Evolutionary conservation across 2,888 invertebrate species (phyloP), one percentile per base, ranked within the genome.

Genomic region (Pocota personata): DNA sequence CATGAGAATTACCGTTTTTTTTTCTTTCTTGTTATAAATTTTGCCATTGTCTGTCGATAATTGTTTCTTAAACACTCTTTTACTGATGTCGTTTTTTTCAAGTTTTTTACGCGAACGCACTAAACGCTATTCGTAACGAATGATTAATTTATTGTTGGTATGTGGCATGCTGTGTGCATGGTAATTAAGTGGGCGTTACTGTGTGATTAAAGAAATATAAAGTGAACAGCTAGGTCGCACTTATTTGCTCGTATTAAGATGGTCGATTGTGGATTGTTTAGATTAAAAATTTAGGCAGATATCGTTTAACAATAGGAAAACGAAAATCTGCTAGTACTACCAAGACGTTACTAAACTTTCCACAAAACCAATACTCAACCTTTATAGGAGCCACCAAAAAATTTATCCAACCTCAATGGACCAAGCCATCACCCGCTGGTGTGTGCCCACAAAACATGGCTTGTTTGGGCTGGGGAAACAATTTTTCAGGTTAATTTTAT

Each of bases 161-260:
- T 50, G 27, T 52, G 50, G 24, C 50, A 52, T 67, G 58, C 71
- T 21, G 14, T 35, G 30, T 52, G 67, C 60, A 67, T 35, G 69
- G 69, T 69, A 69, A 82, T 82, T 62, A 69, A 52, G 55, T 76
- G 69, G 76, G 75, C 69, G 76, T 43, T 37, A 58, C 37, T 67
- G 30, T 73, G 8, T 60, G 57, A 24, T 64, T 55, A 77, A 32
- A 30, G 37, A 60, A 16, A 35, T 8, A 35, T 10, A 52, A 27
- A 58, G 58, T n/a, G 10, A 4, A 21, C 24, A 37, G 24, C 24
- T 14, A 3, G 12, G 58, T 21, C 37, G 37, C 21, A 21, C 6
- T 60, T 60, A 14, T 19, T 21, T n/a, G 40, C 40, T 14, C 37
- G n/a, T 37, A n/a, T n/a, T n/a, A n/a, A n/a, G 32, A 32, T 10